Base-by-base conservation (phyloP, 30 jellyfish, hydroid and myxozoan genomes). In the Phacellophora camtschatica region DNA sequence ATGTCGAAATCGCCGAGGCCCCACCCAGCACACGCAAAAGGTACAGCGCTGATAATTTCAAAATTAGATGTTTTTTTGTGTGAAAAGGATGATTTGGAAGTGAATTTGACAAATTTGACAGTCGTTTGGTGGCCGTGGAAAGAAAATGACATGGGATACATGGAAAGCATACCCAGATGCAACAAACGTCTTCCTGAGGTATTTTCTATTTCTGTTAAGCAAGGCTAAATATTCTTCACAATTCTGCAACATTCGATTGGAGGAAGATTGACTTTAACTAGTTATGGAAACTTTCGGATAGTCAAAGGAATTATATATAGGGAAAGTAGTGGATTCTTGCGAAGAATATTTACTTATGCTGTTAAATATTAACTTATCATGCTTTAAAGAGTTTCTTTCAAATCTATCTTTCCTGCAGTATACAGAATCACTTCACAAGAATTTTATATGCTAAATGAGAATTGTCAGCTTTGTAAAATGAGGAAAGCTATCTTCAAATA, bases 91-190 rank as follows among this genome's bases (percentile, higher is more conserved):
- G 71, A 70, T 22, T 41, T 70, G 71, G 74, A 70, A 2, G 51
- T 0, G 0, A 70, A 46, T 43, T n/a, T 70, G 71, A 43, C 84
- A n/a, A 41, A 70, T 3, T n/a, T n/a, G n/a, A n/a, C n/a, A n/a
- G n/a, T 37, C 68, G 42, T 68, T 68, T 68, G 69, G 83, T 68
- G 68, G 68, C 66, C 83, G 83, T 11, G 83, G 83, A 20, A 68
- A 68, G 74, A 68, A 68, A 30, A 68, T 68, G 83, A 71, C 83
- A 68, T 68, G 83, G 83, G 83, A 68, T 68, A 46, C 68, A 22
- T 68, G 83, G 83, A 68, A 68, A 39, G 68, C 68, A 68, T 68
- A 39, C 45, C 83, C 83, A 42, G 83, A 68, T 42, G 69, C 72
- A 63, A 63, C 54, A 29, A 28, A 63, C 77, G 77, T 63, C 77